Evolutionary conservation across 2,113 vertebrate genomes (phyloP).

Genomic region (Rhegmatorhina hoffmannsi): DNA sequence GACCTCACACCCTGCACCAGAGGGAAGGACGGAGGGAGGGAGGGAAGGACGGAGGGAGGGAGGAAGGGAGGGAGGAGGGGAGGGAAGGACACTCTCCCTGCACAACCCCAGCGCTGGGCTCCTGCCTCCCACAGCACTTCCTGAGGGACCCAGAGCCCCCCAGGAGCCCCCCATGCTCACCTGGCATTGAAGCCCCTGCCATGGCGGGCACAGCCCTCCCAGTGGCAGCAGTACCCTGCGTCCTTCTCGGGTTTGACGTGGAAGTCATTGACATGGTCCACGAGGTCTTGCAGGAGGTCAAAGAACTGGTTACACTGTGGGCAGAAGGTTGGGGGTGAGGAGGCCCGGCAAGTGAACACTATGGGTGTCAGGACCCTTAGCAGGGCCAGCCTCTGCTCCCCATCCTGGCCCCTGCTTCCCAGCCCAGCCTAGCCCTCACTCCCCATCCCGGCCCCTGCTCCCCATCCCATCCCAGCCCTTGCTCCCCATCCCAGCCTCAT

Average conservation of each 20-base stretch:
- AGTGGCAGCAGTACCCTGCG: constrained; percentile 95
- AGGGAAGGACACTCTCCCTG: neutral
- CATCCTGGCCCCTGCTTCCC: neutral
- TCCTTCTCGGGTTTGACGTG: constrained; percentile 97
- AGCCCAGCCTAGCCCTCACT: neutral
- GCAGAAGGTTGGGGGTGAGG: neutral
- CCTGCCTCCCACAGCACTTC: neutral
- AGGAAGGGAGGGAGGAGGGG: too few relatives aligned
- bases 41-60: too few relatives aligned
- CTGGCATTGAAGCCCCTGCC: constrained; percentile 96
- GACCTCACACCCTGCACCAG: accelerated
- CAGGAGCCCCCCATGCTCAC: constrained; percentile 59
- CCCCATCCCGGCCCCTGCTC: neutral
- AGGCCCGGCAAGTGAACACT: neutral
- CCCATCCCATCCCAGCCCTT: too few relatives aligned
- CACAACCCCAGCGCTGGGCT: neutral
- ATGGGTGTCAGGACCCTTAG: neutral
- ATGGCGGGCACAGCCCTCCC: constrained; percentile 96
- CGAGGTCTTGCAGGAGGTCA: constrained; percentile 93
- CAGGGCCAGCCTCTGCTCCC: neutral
- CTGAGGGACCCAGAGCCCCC: neutral
- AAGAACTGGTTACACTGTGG: constrained; percentile 93
- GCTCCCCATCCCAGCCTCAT: neutral
- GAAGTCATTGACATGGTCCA: constrained; percentile 96
- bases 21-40: neutral